phyloP scores from a whole-genome alignment of 2,888 invertebrate genomes.

The Chrysolina americana region DNA sequence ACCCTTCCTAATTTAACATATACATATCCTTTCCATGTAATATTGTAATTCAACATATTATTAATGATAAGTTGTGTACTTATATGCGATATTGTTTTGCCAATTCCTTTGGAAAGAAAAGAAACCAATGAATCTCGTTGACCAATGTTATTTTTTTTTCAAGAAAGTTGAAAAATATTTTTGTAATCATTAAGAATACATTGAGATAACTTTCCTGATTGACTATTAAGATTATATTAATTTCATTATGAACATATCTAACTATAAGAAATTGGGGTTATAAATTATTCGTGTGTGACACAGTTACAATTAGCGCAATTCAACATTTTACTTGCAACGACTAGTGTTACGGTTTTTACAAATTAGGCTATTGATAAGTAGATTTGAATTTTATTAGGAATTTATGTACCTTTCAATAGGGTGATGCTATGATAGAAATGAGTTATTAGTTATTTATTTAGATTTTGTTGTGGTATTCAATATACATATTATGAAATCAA shows the following conservation, averaged over 20 bases:
- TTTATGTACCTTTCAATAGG: conserved; percentile 8
- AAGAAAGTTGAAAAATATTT: conserved; percentile 41
- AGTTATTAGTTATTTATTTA: conserved; percentile 28
- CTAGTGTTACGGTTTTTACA: conserved; percentile 58
- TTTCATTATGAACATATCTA: conserved; percentile 45
- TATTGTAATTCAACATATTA: conserved; percentile 44
- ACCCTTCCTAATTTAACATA: conserved; percentile 42
- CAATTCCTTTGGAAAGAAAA: conserved; percentile 13
- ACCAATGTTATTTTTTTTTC: conserved; percentile 44
- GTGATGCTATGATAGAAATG: conserved; percentile 25
- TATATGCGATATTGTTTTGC: conserved; percentile 34
- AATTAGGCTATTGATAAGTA: conserved; percentile 52
- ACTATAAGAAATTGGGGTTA: conserved; percentile 15
- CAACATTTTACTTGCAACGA: conserved; percentile 61
- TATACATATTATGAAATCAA: conserved; percentile 2
- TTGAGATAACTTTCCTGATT: conserved; percentile 29
- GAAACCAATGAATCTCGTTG: conserved; percentile 44
- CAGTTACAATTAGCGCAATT: conserved; percentile 45
- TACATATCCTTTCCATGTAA: conserved; percentile 64
- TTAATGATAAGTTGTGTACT: conserved; percentile 49
- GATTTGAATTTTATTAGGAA: conserved; percentile 40
- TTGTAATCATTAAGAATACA: conserved; percentile 36
- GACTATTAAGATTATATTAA: conserved; percentile 30
- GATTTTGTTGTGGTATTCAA: conserved; percentile 19
- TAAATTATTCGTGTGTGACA: conserved; percentile 24